Evolutionary conservation across 2,113 vertebrate species (phyloP).

Genomic region (Terrapene triunguis): DNA sequence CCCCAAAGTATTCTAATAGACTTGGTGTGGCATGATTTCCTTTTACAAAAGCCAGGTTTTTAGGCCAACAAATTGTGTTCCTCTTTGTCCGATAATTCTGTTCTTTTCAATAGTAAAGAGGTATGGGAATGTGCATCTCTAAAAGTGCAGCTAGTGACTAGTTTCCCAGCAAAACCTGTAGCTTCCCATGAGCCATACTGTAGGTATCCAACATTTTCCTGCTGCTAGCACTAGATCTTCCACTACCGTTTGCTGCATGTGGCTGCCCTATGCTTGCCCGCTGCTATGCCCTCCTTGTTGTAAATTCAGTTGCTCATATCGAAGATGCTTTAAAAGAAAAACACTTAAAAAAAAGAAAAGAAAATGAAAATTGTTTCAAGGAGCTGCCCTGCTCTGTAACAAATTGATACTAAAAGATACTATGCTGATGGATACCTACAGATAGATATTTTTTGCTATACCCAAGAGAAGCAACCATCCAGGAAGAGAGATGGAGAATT

Average conservation of each 20-base stretch:
- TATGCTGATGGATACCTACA: no score
- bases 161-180: background rate
- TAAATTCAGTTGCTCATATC: background rate
- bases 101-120: no score
- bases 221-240: background rate
- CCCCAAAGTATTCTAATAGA: no score
- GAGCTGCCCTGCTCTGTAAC: background rate
- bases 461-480: constrained; percentile 1
- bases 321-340: background rate
- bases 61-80: no score
- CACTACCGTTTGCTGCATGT: background rate
- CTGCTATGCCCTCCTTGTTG: background rate
- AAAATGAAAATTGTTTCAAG: background rate
- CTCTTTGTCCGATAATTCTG: no score
- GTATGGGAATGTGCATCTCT: background rate
- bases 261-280: background rate
- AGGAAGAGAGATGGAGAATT: background rate
- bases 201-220: background rate
- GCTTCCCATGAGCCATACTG: background rate
- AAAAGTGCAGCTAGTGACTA: background rate
- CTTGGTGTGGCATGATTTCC: no score
- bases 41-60: no score
- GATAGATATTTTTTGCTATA: background rate
- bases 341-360: background rate
- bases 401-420: no score